Evolutionary conservation across 2,888 invertebrate species (phyloP), one percentile per base, ranked within the genome.

Genomic region (Dynastes grantii): DNA sequence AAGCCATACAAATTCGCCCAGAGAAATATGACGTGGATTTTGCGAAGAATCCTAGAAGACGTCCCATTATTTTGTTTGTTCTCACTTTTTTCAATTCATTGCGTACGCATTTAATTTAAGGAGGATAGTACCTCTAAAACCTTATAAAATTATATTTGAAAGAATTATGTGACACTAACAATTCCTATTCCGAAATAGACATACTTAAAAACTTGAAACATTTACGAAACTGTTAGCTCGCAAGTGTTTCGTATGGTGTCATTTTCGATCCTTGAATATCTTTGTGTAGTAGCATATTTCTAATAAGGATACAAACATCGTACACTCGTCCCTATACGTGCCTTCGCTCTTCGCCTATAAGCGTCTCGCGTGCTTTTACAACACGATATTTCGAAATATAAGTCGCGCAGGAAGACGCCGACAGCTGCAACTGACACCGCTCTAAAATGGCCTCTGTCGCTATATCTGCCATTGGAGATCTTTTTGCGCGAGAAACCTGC

Each of bases 341-440:
- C 45, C 45, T 45, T 8, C 45, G 45, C 2, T 45, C 45, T 11
- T 45, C 45, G 45, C 45, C 32, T 37, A 37, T 37, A 37, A 37
- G 5, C 32, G 32, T 37, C 32, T 5, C 5, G 61, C 29, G 11
- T 61, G 11, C 61, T 61, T 63, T 32, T 63, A 63, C 63, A 45
- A 8, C 45, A 63, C 63, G 63, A 63, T 29, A 63, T 63, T 63
- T 63, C 68, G 68, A 27, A 51, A 58, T 58, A 27, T 58, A 58
- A 68, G 27, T 68, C 68, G 51, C 45, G 61, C 61, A 61, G 73
- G 61, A 75, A 75, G 49, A 75, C 61, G 45, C 45, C 73, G 40
- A 75, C 73, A 49, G 73, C 73, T 75, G 73, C 61, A 75, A 75
- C 61, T 75, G 73, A 75, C 73, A 75, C 73, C 73, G 45, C 61